Evolutionary conservation across 2,113 vertebrate genomes (phyloP).

Genomic region (Percopsis transmontana): DNA sequence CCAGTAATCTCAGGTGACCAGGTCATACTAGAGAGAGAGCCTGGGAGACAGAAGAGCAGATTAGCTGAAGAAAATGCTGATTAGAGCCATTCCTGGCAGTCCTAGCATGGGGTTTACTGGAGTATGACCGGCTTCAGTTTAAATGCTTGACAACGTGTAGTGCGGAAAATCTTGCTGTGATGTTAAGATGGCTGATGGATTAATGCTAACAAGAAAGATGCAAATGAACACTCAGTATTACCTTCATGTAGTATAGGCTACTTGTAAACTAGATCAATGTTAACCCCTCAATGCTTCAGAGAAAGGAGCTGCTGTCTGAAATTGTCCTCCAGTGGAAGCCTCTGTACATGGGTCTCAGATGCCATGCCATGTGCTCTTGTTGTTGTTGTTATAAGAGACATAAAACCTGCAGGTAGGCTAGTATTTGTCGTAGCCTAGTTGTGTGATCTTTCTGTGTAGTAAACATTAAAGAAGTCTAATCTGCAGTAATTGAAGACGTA

Average conservation of each 20-base stretch:
- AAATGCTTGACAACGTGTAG: slow-evolving; percentile 21
- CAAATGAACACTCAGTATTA: not conserved
- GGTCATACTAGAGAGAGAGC: slow-evolving; percentile 48
- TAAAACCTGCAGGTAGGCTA: slow-evolving; percentile 78
- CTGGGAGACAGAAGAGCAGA: slow-evolving; percentile 60
- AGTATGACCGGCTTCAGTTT: slow-evolving; percentile 31
- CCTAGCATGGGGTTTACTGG: slow-evolving; percentile 49
- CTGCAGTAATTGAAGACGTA: slow-evolving; percentile 31
- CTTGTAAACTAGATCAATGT: not conserved
- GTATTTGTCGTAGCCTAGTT: slow-evolving; percentile 15
- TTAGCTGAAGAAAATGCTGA: slow-evolving; percentile 68
- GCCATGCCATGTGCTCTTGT: slow-evolving; percentile 72
- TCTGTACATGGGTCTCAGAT: slow-evolving; percentile 78
- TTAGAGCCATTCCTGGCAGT: slow-evolving; percentile 41
- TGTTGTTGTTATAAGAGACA: slow-evolving; percentile 70
- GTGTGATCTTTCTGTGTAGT: slow-evolving; percentile 18
- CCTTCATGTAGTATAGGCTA: not conserved
- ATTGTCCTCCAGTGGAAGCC: slow-evolving; percentile 29
- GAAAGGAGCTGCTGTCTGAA: slow-evolving; percentile 37
- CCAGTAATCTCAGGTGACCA: slow-evolving; percentile 67
- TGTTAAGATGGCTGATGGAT: slow-evolving; percentile 31
- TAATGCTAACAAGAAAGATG: slow-evolving; percentile 1
- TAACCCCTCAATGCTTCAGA: slow-evolving; percentile 35
- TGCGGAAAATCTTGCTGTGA: slow-evolving; percentile 42
- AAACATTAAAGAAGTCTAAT: slow-evolving; percentile 27